Conservation (phyloP, 2,888 invertebrate genomes). For the Oasisia sp. region DNA sequence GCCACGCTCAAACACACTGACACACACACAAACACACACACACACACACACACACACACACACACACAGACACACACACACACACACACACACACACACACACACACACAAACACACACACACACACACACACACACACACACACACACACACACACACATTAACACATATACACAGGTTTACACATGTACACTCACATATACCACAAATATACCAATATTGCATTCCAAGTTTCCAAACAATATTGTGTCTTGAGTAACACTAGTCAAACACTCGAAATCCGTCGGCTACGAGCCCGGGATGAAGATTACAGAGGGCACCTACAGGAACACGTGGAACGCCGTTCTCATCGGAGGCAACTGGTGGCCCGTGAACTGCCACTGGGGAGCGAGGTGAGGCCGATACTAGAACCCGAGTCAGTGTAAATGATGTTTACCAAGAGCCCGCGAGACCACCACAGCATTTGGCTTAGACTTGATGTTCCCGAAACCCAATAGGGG, state of each 20-base stretch:
- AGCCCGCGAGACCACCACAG: neutral
- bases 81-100: no score
- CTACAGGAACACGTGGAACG: constrained; percentile 66
- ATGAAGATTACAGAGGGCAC: constrained; percentile 62
- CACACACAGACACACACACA: no score
- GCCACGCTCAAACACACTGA: no score
- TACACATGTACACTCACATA: no score
- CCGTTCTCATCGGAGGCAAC: constrained; percentile 61
- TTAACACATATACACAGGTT: neutral
- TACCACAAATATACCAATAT: neutral
- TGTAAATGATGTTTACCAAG: no score
- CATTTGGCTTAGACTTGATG: no score
- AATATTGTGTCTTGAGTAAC: neutral
- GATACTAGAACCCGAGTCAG: neutral
- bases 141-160: neutral
- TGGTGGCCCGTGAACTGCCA: constrained; percentile 65
- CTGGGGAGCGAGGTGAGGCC: constrained; percentile 63
- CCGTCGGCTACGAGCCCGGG: constrained; percentile 65
- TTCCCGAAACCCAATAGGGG: no score
- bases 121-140: neutral
- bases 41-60: no score
- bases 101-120: no score
- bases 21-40: no score
- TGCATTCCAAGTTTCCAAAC: neutral
- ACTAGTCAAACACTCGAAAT: constrained; percentile 56